Evolutionary conservation across 2,113 vertebrate species (phyloP).

Genomic region (Myodes glareolus): DNA sequence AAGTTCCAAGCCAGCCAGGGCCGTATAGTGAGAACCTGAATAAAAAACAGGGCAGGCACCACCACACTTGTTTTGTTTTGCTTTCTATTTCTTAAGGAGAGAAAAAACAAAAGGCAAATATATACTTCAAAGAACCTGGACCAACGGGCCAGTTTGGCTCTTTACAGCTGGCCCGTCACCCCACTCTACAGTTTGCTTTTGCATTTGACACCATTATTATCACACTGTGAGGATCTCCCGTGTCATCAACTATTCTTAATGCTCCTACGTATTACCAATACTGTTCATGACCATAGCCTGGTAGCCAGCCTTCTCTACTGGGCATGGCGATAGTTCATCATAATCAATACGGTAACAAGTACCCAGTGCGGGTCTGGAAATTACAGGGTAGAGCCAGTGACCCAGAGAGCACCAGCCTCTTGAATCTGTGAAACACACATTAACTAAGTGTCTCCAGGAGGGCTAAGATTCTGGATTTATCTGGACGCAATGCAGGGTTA

Average conservation of each 20-base stretch:
- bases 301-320: neutral
- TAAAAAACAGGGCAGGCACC: neutral
- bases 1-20: neutral
- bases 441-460: neutral
- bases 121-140: neutral
- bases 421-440: neutral
- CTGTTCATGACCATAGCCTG: neutral
- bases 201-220: neutral
- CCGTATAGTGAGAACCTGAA: neutral
- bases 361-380: neutral
- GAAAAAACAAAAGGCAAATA: neutral
- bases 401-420: neutral
- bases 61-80: neutral
- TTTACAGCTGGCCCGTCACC: neutral
- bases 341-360: neutral
- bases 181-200: neutral
- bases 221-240: neutral
- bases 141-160: neutral
- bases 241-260: neutral
- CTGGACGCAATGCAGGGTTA: too few relatives aligned
- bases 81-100: neutral
- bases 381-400: neutral
- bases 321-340: neutral
- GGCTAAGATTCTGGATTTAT: neutral
- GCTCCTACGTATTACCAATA: neutral